Percentiles rank a stretch among this genome's conserved stretches.
Evolutionary conservation across 2,888 invertebrate genomes (phyloP).

Genomic region (Cistogaster globosa): DNA sequence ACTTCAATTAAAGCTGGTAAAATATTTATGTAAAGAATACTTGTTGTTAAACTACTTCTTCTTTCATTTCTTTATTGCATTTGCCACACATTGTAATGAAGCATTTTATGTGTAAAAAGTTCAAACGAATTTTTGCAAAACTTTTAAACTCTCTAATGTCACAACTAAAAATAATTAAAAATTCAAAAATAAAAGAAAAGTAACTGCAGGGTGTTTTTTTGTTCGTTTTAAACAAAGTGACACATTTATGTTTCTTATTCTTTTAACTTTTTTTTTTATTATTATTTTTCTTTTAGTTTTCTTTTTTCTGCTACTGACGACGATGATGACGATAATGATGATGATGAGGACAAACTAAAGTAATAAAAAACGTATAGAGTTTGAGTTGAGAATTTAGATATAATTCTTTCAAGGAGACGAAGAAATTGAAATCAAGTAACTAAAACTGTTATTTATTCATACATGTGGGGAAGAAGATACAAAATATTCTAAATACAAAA

Average conservation of each 20-base stretch:
- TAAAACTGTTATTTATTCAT: conserved; percentile 62
- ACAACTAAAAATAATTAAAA: conserved; percentile 17
- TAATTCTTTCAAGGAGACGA: conserved; percentile 15
- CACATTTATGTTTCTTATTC: conserved; percentile 22
- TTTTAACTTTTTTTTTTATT: background rate
- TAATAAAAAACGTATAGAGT: conserved; percentile 40
- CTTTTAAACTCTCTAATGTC: conserved; percentile 1
- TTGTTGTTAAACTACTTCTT: background rate
- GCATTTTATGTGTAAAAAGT: background rate
- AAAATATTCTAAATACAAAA: conserved; percentile 10
- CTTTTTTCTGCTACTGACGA: background rate
- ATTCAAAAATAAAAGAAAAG: background rate
- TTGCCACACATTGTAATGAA: conserved; percentile 38
- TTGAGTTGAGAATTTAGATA: conserved; percentile 46
- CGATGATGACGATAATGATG: background rate
- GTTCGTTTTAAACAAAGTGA: conserved; percentile 16
- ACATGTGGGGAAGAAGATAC: conserved; percentile 22
- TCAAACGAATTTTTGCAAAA: background rate
- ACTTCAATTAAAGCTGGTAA: background rate
- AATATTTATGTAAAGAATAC: conserved; percentile 11
- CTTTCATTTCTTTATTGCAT: background rate
- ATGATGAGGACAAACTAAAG: conserved; percentile 4
- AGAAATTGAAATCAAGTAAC: conserved; percentile 58
- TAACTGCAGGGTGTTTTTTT: conserved; percentile 13
- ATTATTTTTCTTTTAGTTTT: background rate